phyloP scores from a whole-genome alignment of 2,113 vertebrate genomes.

The Laticauda laticaudata region DNA sequence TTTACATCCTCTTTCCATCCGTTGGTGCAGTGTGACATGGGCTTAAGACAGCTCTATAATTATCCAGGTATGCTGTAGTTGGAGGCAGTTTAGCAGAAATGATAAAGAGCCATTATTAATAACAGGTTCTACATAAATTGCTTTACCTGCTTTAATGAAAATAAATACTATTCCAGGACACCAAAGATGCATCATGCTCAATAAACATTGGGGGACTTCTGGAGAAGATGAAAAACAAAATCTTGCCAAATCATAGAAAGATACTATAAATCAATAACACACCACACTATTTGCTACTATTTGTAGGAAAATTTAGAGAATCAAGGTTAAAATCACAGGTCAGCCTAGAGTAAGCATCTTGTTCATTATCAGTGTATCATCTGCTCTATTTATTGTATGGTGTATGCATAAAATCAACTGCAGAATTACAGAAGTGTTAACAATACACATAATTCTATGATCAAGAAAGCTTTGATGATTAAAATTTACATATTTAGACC shows the following conservation, averaged over 20 bases:
- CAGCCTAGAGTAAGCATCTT: neutral
- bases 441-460: neutral
- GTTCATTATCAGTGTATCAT: neutral
- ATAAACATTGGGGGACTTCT: slow-evolving; percentile 23
- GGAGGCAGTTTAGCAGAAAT: slow-evolving; percentile 15
- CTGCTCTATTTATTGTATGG: neutral
- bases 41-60: neutral
- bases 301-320: neutral
- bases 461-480: neutral
- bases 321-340: neutral
- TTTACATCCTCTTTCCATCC: too few relatives aligned
- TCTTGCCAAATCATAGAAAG: neutral
- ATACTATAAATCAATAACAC: neutral
- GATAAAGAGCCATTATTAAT: neutral
- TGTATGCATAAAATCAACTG: neutral
- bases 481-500: neutral
- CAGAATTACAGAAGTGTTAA: neutral
- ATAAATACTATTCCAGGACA: neutral
- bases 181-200: slow-evolving; percentile 6
- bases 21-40: too few relatives aligned
- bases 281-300: neutral
- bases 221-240: neutral
- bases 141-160: neutral
- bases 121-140: neutral
- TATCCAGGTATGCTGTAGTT: neutral